phyloP scores from a whole-genome alignment of 2,888 invertebrate genomes.

The Prosapia bicincta region DNA sequence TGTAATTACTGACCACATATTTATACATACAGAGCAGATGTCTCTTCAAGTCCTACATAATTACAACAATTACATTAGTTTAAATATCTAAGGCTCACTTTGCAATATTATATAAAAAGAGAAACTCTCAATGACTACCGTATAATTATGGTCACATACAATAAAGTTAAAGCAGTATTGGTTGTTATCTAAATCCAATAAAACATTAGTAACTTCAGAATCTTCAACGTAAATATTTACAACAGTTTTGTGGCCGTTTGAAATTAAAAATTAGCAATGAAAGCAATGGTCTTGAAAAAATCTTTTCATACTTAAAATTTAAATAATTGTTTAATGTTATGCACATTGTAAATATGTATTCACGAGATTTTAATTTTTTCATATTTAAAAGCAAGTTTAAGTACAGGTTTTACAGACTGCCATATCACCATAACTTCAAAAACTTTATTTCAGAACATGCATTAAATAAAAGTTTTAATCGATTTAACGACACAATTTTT shows the following conservation, averaged over 20 bases:
- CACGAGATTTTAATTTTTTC: no score
- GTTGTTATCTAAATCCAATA: slow-evolving; percentile 34
- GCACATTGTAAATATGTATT: no score
- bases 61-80: slow-evolving; percentile 4
- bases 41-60: slow-evolving; percentile 11
- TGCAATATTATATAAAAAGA: slow-evolving; percentile 4
- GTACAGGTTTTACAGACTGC: background rate
- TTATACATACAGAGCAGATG: slow-evolving; percentile 6
- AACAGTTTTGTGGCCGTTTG: slow-evolving; percentile 23
- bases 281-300: no score
- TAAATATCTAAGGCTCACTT: slow-evolving; percentile 21
- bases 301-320: no score
- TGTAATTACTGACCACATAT: background rate
- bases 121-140: slow-evolving; percentile 8
- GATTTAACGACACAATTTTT: no score
- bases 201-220: slow-evolving; percentile 33
- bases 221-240: slow-evolving; percentile 21
- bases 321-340: no score
- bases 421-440: no score
- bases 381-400: no score
- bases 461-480: no score
- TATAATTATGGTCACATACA: slow-evolving; percentile 33
- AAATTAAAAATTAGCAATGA: no score
- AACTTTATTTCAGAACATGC: no score
- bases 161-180: slow-evolving; percentile 32